Evolutionary conservation across 2,797 vertebrate species (phyloP).

Genomic region (Pagetopsis macropterus): DNA sequence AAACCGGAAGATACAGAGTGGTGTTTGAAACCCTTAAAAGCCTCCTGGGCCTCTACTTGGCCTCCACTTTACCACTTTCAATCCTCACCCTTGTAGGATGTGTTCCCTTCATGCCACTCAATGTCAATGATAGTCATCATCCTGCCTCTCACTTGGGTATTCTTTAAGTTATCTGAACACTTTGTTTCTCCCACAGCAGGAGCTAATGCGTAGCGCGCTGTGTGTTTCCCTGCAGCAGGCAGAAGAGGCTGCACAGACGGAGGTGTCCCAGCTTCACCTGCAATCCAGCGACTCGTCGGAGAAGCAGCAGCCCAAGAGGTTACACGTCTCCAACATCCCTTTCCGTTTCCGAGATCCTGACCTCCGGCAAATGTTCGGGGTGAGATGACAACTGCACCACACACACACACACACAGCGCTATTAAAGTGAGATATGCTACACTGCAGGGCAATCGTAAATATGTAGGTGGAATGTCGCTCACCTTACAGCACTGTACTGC

Average conservation of each 20-base stretch:
- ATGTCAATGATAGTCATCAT: not conserved
- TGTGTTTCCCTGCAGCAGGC: conserved; percentile 82
- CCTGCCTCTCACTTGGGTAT: not conserved
- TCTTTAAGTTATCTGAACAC: not conserved
- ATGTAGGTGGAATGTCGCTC: not conserved
- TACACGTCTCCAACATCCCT: conserved; percentile 97
- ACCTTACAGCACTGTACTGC: not conserved
- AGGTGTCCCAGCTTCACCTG: conserved; percentile 88
- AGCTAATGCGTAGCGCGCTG: conserved; percentile 37
- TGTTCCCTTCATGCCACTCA: not conserved
- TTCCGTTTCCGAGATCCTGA: conserved; percentile 96
- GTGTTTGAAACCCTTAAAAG: conserved; percentile 11
- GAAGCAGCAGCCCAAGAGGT: conserved; percentile 94
- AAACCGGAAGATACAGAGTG: not conserved
- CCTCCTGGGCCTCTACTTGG: not conserved
- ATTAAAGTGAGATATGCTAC: not conserved
- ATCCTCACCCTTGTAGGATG: not conserved
- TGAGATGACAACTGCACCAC: conserved; percentile 74
- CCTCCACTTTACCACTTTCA: not conserved
- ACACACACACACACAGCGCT: not conserved
- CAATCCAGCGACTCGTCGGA: conserved; percentile 87
- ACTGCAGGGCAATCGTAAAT: not conserved
- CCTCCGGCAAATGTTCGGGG: conserved; percentile 96
- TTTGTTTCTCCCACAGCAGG: not conserved
- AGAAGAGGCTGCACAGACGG: conserved; percentile 91